These are phyloP conservation scores for Ethmia dodecea DNA, from an alignment of 2,888 invertebrate genomes.

Conservation along the genomic window DNA sequence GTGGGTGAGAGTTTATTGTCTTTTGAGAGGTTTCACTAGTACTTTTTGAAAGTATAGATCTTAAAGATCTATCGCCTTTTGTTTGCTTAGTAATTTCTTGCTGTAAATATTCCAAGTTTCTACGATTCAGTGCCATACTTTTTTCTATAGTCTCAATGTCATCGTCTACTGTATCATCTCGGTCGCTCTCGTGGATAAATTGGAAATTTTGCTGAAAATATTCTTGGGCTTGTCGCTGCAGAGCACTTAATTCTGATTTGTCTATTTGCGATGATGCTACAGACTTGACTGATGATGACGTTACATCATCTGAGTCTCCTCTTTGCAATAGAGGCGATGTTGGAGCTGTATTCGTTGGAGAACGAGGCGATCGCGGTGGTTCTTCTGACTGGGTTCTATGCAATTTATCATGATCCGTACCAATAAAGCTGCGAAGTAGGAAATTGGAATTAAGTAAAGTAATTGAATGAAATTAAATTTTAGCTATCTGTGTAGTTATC, in stretches of 20 bases:
- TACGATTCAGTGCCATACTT: slow-evolving; percentile 71
- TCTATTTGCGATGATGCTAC: slow-evolving; percentile 61
- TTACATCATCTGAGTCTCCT: slow-evolving; percentile 64
- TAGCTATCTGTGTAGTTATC: too few relatives aligned
- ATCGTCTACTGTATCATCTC: slow-evolving; percentile 72
- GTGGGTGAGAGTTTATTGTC: slow-evolving; percentile 54
- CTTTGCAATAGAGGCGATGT: slow-evolving; percentile 67
- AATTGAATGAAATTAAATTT: not conserved
- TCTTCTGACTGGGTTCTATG: slow-evolving; percentile 92
- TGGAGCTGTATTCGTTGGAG: slow-evolving; percentile 69
- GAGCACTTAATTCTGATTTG: slow-evolving; percentile 59
- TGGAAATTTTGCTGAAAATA: slow-evolving; percentile 75
- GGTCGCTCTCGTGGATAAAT: slow-evolving; percentile 72
- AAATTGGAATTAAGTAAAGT: too few relatives aligned
- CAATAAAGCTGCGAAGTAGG: slow-evolving; percentile 46
- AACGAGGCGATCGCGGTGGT: slow-evolving; percentile 85
- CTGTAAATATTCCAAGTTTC: slow-evolving; percentile 69
- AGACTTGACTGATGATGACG: slow-evolving; percentile 62
- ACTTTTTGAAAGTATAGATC: slow-evolving; percentile 65
- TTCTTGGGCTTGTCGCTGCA: slow-evolving; percentile 66
- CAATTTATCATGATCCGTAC: slow-evolving; percentile 83
- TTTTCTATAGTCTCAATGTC: slow-evolving; percentile 72
- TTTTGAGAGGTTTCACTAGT: slow-evolving; percentile 67
- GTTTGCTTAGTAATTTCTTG: slow-evolving; percentile 73
- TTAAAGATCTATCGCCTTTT: slow-evolving; percentile 50